Conservation (phyloP, 2,797 vertebrate genomes). For the Notolabrus celidotus region DNA sequence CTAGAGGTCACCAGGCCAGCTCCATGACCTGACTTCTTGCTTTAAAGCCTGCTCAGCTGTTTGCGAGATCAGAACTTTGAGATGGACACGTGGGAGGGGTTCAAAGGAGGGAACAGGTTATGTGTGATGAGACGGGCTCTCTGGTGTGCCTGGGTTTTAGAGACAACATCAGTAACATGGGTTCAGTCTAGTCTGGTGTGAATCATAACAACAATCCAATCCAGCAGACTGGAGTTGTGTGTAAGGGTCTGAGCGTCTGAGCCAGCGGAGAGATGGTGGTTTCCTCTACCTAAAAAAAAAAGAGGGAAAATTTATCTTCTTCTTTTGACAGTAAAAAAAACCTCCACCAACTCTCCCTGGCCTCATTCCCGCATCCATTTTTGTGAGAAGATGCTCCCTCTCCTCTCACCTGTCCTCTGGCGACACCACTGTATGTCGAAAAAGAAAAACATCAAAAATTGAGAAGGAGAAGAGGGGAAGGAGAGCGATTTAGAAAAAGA, state of each 20-base stretch:
- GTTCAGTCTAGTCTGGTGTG: constrained; percentile 41
- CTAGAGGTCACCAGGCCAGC: constrained; percentile 60
- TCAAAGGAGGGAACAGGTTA: constrained; percentile 29
- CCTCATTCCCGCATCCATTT: constrained; percentile 22
- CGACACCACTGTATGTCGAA: constrained; percentile 43
- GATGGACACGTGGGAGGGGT: constrained; percentile 19
- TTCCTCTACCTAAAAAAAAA: constrained; percentile 17
- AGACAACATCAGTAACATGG: constrained; percentile 18
- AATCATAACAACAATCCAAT: constrained; percentile 45
- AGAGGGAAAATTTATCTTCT: neutral
- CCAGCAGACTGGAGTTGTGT: constrained; percentile 22
- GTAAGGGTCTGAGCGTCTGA: constrained; percentile 18
- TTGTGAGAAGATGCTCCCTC: constrained; percentile 19
- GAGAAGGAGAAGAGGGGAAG: constrained; percentile 23
- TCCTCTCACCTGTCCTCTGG: constrained; percentile 68
- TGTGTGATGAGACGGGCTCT: constrained; percentile 10
- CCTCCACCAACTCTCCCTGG: neutral
- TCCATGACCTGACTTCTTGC: constrained; percentile 50
- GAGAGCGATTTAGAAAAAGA: constrained; percentile 44
- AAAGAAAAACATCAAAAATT: constrained; percentile 33
- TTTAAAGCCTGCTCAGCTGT: constrained; percentile 67
- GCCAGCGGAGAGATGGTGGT: constrained; percentile 8
- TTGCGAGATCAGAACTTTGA: constrained; percentile 50
- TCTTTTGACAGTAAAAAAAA: constrained; percentile 21
- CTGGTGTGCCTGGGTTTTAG: constrained; percentile 12